A percentile compares a stretch with the other conserved stretches of the same genome.
Evolutionary conservation across 2,113 vertebrate species (phyloP).

Genomic region (Aegotheles bennettii): DNA sequence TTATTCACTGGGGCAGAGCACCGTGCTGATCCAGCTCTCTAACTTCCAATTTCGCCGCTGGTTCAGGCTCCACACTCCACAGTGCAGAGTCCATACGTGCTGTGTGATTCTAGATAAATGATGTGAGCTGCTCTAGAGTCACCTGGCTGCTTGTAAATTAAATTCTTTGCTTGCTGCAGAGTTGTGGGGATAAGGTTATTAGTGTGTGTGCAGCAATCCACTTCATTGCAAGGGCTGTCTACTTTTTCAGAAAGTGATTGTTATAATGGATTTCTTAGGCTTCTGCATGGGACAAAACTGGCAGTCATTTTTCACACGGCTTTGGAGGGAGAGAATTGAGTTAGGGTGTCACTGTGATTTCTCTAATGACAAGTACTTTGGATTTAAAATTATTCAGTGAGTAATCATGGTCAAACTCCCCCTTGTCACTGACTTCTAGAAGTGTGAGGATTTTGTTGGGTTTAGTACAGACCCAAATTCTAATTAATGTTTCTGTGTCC

Average conservation of each 20-base stretch:
- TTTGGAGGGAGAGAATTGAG: not conserved
- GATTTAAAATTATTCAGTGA: not conserved
- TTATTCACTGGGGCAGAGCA: not conserved
- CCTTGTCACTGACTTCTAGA: not conserved
- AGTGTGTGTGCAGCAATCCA: not conserved
- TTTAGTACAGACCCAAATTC: not conserved
- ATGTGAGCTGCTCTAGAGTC: not conserved
- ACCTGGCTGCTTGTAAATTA: not conserved
- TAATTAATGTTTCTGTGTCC: conserved; percentile 50
- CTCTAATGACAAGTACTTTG: not conserved
- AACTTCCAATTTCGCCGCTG: not conserved
- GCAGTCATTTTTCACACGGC: not conserved
- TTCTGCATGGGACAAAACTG: not conserved
- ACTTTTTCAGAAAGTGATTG: not conserved
- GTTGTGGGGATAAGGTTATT: not conserved
- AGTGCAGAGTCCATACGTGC: fast-evolving
- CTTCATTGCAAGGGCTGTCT: not conserved
- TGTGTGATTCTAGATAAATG: not conserved
- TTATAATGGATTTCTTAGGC: not conserved
- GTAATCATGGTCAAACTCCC: not conserved
- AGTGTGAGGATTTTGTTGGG: not conserved
- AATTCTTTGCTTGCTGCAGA: not conserved
- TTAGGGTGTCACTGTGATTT: not conserved
- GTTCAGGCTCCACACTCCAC: not conserved
- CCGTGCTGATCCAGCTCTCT: not conserved